Evolutionary conservation across 2,888 invertebrate genomes (phyloP).

Genomic region (Phlogophora meticulosa): DNA sequence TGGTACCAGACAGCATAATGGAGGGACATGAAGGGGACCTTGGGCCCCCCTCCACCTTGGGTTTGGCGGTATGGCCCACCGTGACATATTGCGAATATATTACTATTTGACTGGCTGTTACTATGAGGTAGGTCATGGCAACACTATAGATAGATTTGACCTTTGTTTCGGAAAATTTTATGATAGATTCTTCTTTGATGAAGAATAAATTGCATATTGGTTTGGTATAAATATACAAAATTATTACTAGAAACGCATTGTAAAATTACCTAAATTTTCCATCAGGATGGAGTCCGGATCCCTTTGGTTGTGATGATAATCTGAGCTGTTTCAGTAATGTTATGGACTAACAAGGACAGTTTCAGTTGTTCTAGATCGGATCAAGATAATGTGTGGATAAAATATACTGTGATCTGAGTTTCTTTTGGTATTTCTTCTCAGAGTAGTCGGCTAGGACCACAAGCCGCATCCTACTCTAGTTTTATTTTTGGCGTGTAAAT

Average conservation of each 20-base stretch:
- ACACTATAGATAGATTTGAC: conserved; percentile 30
- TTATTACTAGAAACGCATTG: neutral
- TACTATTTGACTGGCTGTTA: conserved; percentile 53
- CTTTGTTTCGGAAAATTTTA: conserved; percentile 20
- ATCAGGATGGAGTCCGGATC: too few relatives aligned
- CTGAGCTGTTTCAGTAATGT: too few relatives aligned
- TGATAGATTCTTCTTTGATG: conserved; percentile 1
- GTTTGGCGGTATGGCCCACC: conserved; percentile 58
- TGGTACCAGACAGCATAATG: conserved; percentile 62
- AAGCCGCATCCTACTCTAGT: too few relatives aligned
- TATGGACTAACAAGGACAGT: too few relatives aligned
- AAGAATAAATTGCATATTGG: neutral
- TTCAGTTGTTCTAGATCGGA: too few relatives aligned
- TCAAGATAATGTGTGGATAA: too few relatives aligned
- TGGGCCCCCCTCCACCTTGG: conserved; percentile 72
- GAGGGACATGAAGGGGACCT: conserved; percentile 73
- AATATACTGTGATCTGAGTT: too few relatives aligned
- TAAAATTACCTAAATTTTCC: too few relatives aligned
- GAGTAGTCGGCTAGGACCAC: too few relatives aligned
- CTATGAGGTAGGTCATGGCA: conserved; percentile 46
- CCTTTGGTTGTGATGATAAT: too few relatives aligned
- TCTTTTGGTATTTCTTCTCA: too few relatives aligned
- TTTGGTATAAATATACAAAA: neutral
- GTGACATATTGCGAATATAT: conserved; percentile 75
- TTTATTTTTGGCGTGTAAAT: too few relatives aligned